Base-by-base conservation (phyloP, 2,888 invertebrate genomes). In the Pterobdella sp. region DNA sequence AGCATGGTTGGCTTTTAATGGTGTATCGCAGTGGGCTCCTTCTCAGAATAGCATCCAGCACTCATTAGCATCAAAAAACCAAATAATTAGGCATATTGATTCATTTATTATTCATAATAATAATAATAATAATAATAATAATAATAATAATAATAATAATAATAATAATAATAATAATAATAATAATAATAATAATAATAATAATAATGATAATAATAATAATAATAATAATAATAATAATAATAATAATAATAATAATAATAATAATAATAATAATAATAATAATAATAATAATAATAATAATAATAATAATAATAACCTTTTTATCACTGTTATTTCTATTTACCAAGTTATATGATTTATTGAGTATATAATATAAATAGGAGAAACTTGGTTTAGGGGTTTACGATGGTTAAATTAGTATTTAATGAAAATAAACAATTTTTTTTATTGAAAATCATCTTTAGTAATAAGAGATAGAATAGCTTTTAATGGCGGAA, bases 141-240 rank as follows among this genome's bases (percentile, higher is more conserved):
- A 73, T 68, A 34, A 71, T 73, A 52, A 72, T 66, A 10, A 36
- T 72, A 32, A 26, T 36, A 4, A 32, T 66, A 37, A 35, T 34
- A 35, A 63, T 56, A 29, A 29, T 1, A 37, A 72, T 68, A 31
- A 73, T 32, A 32, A 72, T 36, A 1, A 66, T 22, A 29, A 67
- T 22, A 36, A 72, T 22, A 37, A 72, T 18, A 22, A 32, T 68
- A 4, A 64, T 67, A 22, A 67, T 34, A 37, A 67, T 68, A 14
- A 60, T 60, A n/a, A 67, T 72, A 37, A 66, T 65, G 34, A 72
- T 72, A 36, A 67, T 72, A 36, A 72, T 70, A 34, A 70, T 70
- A 34, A 65, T 70, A 34, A 71, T 71, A 26, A 68, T 68, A 18
- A 34, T 10, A 67, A 14, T 35, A 35, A n/a, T 68, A 68, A 7